Evolutionary conservation across 2,113 vertebrate genomes (phyloP).

Genomic region (Azemiops feae): DNA sequence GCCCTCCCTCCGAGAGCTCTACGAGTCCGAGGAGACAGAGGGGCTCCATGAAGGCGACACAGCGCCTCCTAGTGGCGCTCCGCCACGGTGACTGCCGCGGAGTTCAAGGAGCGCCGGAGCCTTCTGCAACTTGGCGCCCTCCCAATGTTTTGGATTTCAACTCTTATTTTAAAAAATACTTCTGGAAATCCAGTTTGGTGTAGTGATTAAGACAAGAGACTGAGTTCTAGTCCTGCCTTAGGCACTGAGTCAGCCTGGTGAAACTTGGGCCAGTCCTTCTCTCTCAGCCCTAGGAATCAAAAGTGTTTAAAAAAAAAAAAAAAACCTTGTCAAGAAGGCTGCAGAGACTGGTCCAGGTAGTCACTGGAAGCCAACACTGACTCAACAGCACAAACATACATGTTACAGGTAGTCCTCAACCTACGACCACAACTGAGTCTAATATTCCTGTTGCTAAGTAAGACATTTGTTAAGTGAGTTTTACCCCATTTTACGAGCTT

Average conservation of each 20-base stretch:
- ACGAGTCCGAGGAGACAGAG: neutral
- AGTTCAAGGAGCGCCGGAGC: neutral
- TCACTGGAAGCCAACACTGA: neutral
- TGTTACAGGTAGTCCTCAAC: neutral
- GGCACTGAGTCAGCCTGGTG: neutral
- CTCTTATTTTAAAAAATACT: neutral
- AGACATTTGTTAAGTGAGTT: neutral
- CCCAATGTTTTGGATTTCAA: neutral
- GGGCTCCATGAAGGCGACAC: neutral
- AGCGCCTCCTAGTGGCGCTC: neutral
- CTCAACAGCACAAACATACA: neutral
- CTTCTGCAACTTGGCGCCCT: neutral
- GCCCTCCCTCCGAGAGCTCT: rapidly evolving
- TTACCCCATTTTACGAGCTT: neutral
- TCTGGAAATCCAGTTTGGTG: neutral
- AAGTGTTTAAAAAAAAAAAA: too few relatives aligned
- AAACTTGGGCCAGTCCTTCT: neutral
- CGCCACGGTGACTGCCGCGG: neutral
- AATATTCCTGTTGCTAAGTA: neutral
- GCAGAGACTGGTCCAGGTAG: neutral
- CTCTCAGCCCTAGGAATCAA: neutral
- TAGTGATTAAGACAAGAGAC: neutral
- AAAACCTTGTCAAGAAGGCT: neutral
- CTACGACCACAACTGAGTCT: neutral
- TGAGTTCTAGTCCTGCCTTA: neutral